Evolutionary conservation across 2,888 invertebrate species (phyloP), one percentile per base, ranked within the genome.

Genomic region (Agriopis aurantiaria): DNA sequence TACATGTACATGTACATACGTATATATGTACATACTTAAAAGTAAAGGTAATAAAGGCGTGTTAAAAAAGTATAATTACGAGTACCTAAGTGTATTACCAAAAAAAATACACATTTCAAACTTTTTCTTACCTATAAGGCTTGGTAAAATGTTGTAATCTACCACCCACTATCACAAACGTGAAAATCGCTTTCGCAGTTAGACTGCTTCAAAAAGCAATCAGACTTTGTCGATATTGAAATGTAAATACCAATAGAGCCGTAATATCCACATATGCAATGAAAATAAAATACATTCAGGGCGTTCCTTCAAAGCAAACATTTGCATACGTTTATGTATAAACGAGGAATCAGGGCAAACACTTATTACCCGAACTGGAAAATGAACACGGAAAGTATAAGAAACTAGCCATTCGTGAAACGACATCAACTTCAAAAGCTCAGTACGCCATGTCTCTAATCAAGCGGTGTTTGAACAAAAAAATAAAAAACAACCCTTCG

Each of bases 391-490:
- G 79, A 76, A 77, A 79, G 75, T 70, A 75, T 66, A 78, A 68
- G 81, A 79, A 86, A 83, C 85, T 86, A 90, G 84, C 85, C 85
- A 88, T 77, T 85, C 88, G 89, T 86, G 83, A 88, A 91, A 89
- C 82, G 82, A 85, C 81, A 77, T 88, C 86, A 88, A 88, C 90
- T 88, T 92, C 92, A 91, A 92, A 90, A 89, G 87, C 87, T 85
- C 82, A 81, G 81, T 78, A 80, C 82, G 82, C 79, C 82, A 80
- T 77, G 75, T 87, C 91, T 93, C 93, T 93, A 94, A 94, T 94
- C 93, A 94, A 89, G 82, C 86, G 78, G 82, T 93, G 90, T 94
- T 93, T 93, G 93, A 91, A 92, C 90, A 91, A 89, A 92, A 91
- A 86, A 89, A 85, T 86, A 85, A 86, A 89, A 90, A 88, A 88